These are phyloP conservation scores for Pedionomus torquatus DNA, from an alignment of 2,113 vertebrate species.

Conservation along the genomic window DNA sequence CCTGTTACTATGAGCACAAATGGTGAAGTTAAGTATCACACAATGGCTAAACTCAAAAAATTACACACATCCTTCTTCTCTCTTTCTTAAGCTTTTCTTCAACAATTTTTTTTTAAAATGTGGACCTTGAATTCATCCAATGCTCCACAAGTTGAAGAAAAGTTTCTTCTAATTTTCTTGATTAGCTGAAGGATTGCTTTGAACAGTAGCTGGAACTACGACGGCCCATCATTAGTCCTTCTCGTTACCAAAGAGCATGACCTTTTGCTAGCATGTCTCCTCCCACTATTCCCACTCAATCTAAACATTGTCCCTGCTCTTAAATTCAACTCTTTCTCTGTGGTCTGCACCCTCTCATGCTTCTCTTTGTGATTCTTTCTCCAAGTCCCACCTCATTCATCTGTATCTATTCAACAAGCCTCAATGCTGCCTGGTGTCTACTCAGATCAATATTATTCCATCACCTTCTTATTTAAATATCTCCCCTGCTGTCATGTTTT, in stretches of 20 bases:
- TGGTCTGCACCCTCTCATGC: neutral
- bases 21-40: neutral
- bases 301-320: neutral
- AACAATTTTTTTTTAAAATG: neutral
- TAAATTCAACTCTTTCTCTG: neutral
- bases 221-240: neutral
- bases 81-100: neutral
- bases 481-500: neutral
- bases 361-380: neutral
- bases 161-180: neutral
- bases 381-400: neutral
- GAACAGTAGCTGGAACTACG: neutral
- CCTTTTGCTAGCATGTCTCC: neutral
- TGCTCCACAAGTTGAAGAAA: neutral
- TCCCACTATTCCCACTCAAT: neutral
- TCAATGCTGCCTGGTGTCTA: neutral
- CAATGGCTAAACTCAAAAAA: neutral
- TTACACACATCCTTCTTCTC: rapidly evolving
- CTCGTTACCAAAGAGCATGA: neutral
- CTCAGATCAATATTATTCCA: neutral
- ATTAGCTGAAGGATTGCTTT: neutral
- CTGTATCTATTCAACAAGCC: neutral
- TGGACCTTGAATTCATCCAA: neutral
- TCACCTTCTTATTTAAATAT: neutral
- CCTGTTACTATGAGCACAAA: neutral